Evolutionary conservation across 2,797 vertebrate species (phyloP), one percentile per base, ranked within the genome.

Genomic region (Sarcophilus harrisii): DNA sequence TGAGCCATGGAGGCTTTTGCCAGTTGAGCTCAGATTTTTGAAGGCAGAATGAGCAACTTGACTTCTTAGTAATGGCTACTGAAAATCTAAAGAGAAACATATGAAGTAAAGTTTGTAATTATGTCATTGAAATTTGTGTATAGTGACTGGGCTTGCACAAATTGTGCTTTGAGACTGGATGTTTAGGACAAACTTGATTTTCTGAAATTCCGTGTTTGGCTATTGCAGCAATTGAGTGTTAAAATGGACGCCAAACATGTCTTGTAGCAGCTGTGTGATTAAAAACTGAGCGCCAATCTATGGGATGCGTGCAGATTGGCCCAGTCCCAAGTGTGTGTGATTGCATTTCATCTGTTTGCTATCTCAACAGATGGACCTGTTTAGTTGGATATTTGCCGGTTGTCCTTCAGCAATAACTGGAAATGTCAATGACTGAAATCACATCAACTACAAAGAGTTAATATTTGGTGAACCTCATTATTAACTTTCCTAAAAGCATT

Each of bases 391-490:
- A 57, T 60, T 96, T 97, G 90, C 90, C n/a, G 18, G 96, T 95
- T 96, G 58, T 96, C 97, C 97, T 98, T 96, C 62, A 95, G 91
- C 29, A 90, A 29, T 10, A 13, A 89, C 92, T 95, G 87, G 58
- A 94, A 97, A 95, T 58, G 97, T 90, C 60, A 95, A 81, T 94
- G 93, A 91, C 93, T 95, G 0, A 91, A 95, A 96, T 91, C 96
- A 91, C 95, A 96, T 21, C 94, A 97, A 97, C 95, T 97, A 97
- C 92, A 97, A 98, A 97, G 98, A 98, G 97, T 98, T 99, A 99
- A 99, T 98, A 98, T 99, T 98, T 98, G 96, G 94, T 98, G 98
- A 98, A 98, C 97, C 97, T 98, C 98, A 98, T 98, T 98, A 96
- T 98, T 97, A 95, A 93, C 92, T 92, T 96, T 96, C 60, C 91